phyloP scores from a whole-genome alignment of 2,113 vertebrate species.

The Grallaria varia region DNA sequence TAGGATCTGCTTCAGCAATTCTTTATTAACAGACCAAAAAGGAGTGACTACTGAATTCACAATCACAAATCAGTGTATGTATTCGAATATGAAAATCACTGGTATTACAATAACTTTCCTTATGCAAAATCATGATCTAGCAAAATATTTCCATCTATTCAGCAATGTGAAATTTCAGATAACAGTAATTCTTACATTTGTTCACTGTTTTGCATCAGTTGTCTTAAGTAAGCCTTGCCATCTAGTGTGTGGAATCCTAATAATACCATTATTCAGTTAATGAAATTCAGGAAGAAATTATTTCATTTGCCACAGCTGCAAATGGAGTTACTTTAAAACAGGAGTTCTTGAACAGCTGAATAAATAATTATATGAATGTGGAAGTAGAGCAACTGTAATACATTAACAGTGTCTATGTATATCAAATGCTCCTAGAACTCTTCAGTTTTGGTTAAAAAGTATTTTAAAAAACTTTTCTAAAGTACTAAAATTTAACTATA shows the following conservation, averaged over 20 bases:
- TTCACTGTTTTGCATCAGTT: not conserved
- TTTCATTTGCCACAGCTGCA: not conserved
- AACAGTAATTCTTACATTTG: not conserved
- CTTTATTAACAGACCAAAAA: not conserved
- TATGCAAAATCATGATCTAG: not conserved
- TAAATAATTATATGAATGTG: not conserved
- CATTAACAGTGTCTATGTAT: fast-evolving
- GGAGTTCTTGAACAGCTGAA: not conserved
- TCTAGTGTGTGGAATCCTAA: not conserved
- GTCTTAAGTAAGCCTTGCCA: not conserved
- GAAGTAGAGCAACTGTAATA: not conserved
- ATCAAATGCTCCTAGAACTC: not conserved
- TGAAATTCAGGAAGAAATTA: not conserved
- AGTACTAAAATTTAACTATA: not conserved
- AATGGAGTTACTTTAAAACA: not conserved
- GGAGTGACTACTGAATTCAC: not conserved
- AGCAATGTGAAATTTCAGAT: not conserved
- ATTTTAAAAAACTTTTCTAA: not conserved
- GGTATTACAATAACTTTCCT: not conserved
- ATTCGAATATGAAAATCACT: not conserved
- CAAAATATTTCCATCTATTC: not conserved
- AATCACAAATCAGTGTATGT: not conserved
- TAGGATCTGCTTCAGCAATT: not conserved
- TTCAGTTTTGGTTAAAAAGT: not conserved
- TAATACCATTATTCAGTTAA: not conserved